Evolutionary conservation across 2,113 vertebrate genomes (phyloP).

Genomic region (Hepsetus odoe): DNA sequence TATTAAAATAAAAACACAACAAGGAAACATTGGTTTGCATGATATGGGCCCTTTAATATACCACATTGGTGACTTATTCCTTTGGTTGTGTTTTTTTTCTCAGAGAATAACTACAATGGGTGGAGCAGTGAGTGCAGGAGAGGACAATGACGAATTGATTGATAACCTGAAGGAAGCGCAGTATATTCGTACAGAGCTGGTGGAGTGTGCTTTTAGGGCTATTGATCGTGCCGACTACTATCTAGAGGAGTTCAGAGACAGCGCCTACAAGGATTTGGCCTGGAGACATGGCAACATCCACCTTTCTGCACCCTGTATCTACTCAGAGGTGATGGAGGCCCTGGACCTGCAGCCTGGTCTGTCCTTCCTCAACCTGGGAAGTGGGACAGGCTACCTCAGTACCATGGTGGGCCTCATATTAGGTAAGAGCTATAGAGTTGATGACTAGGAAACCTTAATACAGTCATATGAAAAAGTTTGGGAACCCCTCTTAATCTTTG

Average conservation of each 20-base stretch:
- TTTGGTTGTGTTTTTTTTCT: slow-evolving; percentile 8
- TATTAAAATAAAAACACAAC: too few species aligned
- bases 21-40: too few species aligned
- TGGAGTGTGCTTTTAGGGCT: slow-evolving; percentile 86
- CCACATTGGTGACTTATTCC: too few species aligned
- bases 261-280: slow-evolving; percentile 86
- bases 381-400: slow-evolving; percentile 89
- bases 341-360: slow-evolving; percentile 86
- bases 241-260: slow-evolving; percentile 86
- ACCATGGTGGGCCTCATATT: slow-evolving; percentile 91
- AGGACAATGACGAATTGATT: slow-evolving; percentile 87
- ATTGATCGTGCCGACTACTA: slow-evolving; percentile 87
- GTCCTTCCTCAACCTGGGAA: slow-evolving; percentile 87
- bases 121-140: slow-evolving; percentile 85
- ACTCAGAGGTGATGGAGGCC: slow-evolving; percentile 91
- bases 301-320: slow-evolving; percentile 89
- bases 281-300: slow-evolving; percentile 91
- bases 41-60: too few species aligned
- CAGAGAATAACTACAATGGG: slow-evolving; percentile 72
- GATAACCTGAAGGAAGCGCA: slow-evolving; percentile 88
- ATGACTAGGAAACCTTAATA: neutral
- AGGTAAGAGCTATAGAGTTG: slow-evolving; percentile 70
- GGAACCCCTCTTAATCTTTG: too few species aligned
- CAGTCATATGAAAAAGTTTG: too few species aligned
- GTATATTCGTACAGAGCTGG: slow-evolving; percentile 84